A percentile compares a stretch with the other conserved stretches of the same genome.
Evolutionary conservation across 2,113 vertebrate species (phyloP).

Genomic region (Desmodus rotundus): DNA sequence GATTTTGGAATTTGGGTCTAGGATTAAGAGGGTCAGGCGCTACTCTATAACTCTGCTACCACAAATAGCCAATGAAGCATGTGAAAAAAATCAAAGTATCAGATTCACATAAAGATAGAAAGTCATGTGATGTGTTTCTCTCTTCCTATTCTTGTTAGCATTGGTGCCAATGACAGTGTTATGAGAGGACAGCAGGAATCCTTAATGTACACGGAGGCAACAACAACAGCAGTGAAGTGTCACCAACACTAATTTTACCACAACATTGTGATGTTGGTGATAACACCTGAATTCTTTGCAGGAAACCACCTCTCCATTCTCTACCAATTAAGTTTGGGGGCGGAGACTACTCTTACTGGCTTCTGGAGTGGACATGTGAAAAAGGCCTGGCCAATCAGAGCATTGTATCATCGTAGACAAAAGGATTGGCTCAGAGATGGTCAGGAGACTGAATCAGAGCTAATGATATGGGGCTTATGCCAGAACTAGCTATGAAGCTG

Average conservation of each 20-base stretch:
- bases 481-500: neutral
- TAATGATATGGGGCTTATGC: neutral
- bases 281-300: neutral
- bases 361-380: neutral
- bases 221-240: neutral
- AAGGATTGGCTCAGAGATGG: neutral
- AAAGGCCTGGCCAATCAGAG: neutral
- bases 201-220: neutral
- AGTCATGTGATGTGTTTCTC: neutral
- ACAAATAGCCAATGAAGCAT: neutral
- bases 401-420: neutral
- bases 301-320: neutral
- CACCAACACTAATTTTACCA: neutral
- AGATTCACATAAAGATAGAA: neutral
- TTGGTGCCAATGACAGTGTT: neutral
- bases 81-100: neutral
- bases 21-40: neutral
- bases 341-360: neutral
- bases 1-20: neutral
- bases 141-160: neutral
- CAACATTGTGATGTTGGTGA: neutral
- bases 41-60: neutral
- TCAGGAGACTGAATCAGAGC: neutral
- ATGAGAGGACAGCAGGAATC: neutral
- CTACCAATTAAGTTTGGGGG: neutral